Evolutionary conservation across 2,888 invertebrate genomes (phyloP), one percentile per base, ranked within the genome.

Genomic region (Himalopsyche anomala): DNA sequence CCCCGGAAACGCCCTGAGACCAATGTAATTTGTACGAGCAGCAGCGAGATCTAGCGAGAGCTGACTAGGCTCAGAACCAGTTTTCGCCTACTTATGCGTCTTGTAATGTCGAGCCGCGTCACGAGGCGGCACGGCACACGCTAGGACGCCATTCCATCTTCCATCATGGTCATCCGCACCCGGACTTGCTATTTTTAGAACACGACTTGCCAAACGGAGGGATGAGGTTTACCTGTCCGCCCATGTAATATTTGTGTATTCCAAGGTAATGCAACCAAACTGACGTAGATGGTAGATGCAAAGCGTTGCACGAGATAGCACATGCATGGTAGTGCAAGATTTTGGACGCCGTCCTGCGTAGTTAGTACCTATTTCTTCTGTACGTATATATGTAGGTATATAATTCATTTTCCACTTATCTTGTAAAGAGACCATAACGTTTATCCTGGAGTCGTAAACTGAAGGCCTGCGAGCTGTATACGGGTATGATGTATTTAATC

Each of bases 101-200:
- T 74, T 74, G 74, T 74, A 36, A 74, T 74, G 74, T 36, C 36
- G 74, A 12, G 28, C 9, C 74, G 74, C 74, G 74, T 74, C 74
- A 74, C 74, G 74, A 36, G 36, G 74, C 74, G 74, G 28, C 74
- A 74, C 74, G 74, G 74, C 74, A 36, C 74, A 74, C 74, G 74
- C 74, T 74, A 74, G 36, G 74, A 36, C 74, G 74, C 74, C 74
- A 74, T 74, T 74, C 74, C 74, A 74, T 74, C 74, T 36, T 74
- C 74, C 74, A 74, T 36, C 74, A 74, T 74, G 74, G 74, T 74
- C 74, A 74, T 74, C 74, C 36, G 74, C 19, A 74, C 74, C 74
- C 74, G 74, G 74, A 74, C 74, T 74, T 74, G 74, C 74, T 74
- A 74, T 74, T 74, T 74, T 74, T 74, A 74, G 74, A 74, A 74